Evolutionary conservation across 2,113 vertebrate species (phyloP), one percentile per base, ranked within the genome.

Genomic region (Tylochromis polylepis): DNA sequence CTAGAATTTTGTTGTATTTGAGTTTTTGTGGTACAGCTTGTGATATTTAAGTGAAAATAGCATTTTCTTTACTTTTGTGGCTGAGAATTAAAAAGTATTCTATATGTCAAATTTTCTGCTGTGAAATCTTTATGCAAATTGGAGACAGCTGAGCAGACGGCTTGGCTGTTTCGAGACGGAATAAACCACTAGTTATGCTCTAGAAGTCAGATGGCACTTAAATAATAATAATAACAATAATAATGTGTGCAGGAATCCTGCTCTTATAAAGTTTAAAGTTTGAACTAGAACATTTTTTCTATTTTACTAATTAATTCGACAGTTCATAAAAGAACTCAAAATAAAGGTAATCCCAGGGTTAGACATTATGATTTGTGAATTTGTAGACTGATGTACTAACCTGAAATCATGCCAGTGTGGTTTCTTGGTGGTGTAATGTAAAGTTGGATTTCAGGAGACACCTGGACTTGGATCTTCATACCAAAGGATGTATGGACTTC

Each of bases 371-470:
- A 12, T 8, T 7, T 43, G 6, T 16, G 14, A 29, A 16, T 82
- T 27, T 22, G 3, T 53, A 51, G 70, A 84, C 34, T 53, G 20
- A 20, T 34, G 20, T 56, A 10, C 55, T 49, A 12, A 95, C 94
- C 94, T 91, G 89, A 91, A 4, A 95, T 77, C 3, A 1, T 18
- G n/a, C 60, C 79, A 7, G 20, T 58, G 59, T 91, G n/a, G 18
- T 53, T 79, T 82, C 15, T 34, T 16, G 93, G 89, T 56, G 92
- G 78, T 34, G 81, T 94, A 75, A 97, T 85, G 82, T 95, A 96
- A 34, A 97, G 49, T 84, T 97, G 95, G 43, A 97, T 86, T 82
- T 95, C 91, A 84, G 96, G 96, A 85, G 29, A 92, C 84, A 95
- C 72, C 70, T 95, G 95, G 51, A 97, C 89, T 90, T 96, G 95